Conservation (phyloP, 2,113 vertebrate genomes). For the Amia ocellicauda region DNA sequence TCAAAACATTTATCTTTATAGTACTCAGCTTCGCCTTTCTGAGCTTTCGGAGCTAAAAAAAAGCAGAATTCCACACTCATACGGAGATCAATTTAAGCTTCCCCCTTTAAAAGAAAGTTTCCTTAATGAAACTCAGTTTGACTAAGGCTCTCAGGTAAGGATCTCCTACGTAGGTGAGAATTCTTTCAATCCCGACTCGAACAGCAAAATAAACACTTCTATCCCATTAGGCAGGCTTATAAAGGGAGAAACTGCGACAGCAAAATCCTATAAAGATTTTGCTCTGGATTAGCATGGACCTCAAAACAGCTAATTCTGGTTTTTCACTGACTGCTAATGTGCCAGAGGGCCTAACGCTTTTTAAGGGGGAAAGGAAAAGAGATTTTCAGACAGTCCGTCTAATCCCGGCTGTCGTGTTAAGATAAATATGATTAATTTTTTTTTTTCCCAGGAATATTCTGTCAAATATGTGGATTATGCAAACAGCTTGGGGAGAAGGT, state of each 20-base stretch:
- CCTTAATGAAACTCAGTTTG: too few species aligned
- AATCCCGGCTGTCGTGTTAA: neutral
- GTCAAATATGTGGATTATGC: neutral
- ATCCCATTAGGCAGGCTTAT: slow-evolving; percentile 9
- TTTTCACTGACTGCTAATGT: neutral
- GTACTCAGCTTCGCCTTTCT: too few species aligned
- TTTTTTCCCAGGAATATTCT: neutral
- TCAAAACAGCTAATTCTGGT: neutral
- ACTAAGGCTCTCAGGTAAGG: too few species aligned
- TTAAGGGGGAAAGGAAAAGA: neutral
- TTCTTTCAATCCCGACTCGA: neutral
- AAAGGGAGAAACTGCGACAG: neutral
- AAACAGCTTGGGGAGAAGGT: too few species aligned
- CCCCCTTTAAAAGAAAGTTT: too few species aligned
- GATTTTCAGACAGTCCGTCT: neutral
- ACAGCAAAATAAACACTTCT: neutral
- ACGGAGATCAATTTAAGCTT: too few species aligned
- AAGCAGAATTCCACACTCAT: too few species aligned
- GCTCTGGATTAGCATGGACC: neutral
- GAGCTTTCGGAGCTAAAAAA: too few species aligned
- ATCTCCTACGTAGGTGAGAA: neutral
- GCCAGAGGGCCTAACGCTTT: neutral
- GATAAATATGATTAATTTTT: neutral
- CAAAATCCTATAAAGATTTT: slow-evolving; percentile 1
- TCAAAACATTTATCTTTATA: too few species aligned